Base-by-base conservation (phyloP, 92 coral and sea anemone species). In the Phenganax subtilis region DNA sequence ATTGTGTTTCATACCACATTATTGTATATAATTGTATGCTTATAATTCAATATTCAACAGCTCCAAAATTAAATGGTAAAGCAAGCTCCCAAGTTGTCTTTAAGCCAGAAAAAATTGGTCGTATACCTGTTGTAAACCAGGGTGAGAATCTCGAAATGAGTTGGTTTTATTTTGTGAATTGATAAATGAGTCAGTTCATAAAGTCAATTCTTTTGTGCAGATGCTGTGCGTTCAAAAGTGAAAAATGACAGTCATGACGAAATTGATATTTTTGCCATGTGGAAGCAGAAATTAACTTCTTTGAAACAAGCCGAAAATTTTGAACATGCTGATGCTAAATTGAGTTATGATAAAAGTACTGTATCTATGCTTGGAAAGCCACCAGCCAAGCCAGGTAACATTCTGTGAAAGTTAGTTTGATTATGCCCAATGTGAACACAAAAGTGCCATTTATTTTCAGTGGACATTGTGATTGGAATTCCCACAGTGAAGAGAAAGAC, bases 401-500 rank as follows among this genome's bases (percentile, higher is more conserved):
- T 75, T 44, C 10, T 29, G 12, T 3, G 25, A 15, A 7, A 37
- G 31, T 8, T 8, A 69, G 9, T 20, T 1, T 65, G 71, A 65
- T 11, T 65, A 17, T 72, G 16, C 51, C 10, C 80, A 28, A 16
- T 75, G 62, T 17, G 7, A 20, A 31, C 14, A 9, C 31, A 0
- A 68, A 68, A n/a, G 11, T 30, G 47, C 8, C 73, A 29, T 72
- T 71, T 54, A 27, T 76, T 75, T 63, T 2, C 67, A 91, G 96
- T 85, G 68, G 87, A 86, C 61, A 86, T 91, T 6, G 90, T 89
- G 10, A 85, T 91, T 75, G 96, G 96, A 7, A 86, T 91, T 25
- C 96, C 96, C 7, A 84, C 91, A 7, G 79, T 84, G 1, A 55
- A 85, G 58, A 86, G 96, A 54, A 25, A 10, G 3, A 72, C 82